Evolutionary conservation across 1,140 invertebrate species (phyloP).

Genomic region (Zophobas atratus): DNA sequence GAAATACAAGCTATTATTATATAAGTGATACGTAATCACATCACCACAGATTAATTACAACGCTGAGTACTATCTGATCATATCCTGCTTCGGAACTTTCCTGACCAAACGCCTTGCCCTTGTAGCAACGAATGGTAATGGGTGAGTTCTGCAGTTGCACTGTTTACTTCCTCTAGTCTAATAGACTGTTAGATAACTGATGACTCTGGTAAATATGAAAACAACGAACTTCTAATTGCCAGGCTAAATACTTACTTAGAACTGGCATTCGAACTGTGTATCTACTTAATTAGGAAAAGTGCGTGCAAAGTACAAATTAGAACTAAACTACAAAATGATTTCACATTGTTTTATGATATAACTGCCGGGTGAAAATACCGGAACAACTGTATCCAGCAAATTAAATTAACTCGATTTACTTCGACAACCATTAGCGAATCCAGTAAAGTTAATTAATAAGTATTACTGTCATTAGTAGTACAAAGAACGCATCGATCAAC

Average conservation of each 20-base stretch:
- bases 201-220: neutral
- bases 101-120: slow-evolving; percentile 33
- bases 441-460: too few species aligned
- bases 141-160: neutral
- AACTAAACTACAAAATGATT: too few species aligned
- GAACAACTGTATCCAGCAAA: too few species aligned
- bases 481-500: too few species aligned
- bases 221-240: neutral
- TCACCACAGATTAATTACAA: slow-evolving; percentile 40
- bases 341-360: too few species aligned
- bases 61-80: slow-evolving; percentile 22
- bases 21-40: slow-evolving; percentile 33
- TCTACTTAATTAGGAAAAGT: neutral
- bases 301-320: neutral
- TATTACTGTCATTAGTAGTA: too few species aligned
- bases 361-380: too few species aligned
- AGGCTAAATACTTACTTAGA: neutral
- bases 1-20: slow-evolving; percentile 27
- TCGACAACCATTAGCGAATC: too few species aligned
- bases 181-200: slow-evolving; percentile 12
- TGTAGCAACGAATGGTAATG: neutral
- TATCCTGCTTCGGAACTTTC: slow-evolving; percentile 36
- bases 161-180: slow-evolving; percentile 7
- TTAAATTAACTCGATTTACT: too few species aligned
- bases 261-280: neutral